Base-by-base conservation (phyloP, 2,113 vertebrate species). In the Callospermophilus lateralis region DNA sequence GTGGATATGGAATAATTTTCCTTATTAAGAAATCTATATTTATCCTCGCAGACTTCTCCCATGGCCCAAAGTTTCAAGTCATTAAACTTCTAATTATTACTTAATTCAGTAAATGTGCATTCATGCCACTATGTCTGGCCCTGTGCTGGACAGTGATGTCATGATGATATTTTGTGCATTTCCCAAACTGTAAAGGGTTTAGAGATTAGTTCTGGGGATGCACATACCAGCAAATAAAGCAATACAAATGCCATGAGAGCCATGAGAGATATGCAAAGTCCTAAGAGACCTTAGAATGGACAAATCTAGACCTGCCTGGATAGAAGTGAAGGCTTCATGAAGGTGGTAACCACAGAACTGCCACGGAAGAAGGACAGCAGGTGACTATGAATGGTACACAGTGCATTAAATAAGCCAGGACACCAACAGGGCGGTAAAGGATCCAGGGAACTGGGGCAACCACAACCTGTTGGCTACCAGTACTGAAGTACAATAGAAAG, bases 31-130 rank as follows among this genome's bases (percentile, higher is more conserved):
- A 84, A 87, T 86, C 13, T 80, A 16, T 83, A 91, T 28, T 90
- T 73, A 96, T 84, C 20, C 42, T 80, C 1, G 17, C 4, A 74
- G 61, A 53, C 84, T 79, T 93, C 39, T 93, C 26, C 17, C 81
- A 17, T 77, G 34, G 8, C 28, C 26, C 37, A 39, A 78, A 67
- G 20, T 92, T 89, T 95, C 58, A 79, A 81, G 88, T 84, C n/a
- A 93, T 84, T 87, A 70, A 24, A 37, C 20, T 51, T 96, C 51
- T 70, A 68, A 67, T 45, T 65, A 68, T 76, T 70, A 93, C 68
- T 63, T 88, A 88, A 89, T 78, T 74, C 32, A 89, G 12, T 37
- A 65, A 79, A 51, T 65, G 24, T 58, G 4, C 17, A 76, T 79
- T 73, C 88, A 85, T 32, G 39, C 10, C 16, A n/a, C 26, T 63